These are phyloP conservation scores for Oenanthe melanoleuca DNA, from an alignment of 2,113 vertebrate species.

Conservation along the genomic window DNA sequence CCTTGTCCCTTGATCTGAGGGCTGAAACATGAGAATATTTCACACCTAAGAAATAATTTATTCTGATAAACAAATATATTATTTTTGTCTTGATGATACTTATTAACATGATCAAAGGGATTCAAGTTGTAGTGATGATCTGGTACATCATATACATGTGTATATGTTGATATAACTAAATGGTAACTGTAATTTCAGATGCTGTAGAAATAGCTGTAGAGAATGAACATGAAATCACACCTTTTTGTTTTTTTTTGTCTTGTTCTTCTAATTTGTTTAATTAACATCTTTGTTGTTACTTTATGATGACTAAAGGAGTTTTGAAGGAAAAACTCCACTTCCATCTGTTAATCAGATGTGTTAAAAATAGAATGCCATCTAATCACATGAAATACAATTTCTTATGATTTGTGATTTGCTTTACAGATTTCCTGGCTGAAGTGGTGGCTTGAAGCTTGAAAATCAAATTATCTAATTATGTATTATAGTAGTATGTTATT, in stretches of 20 bases:
- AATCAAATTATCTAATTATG: background rate
- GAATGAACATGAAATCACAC: background rate
- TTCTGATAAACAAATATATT: background rate
- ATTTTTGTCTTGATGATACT: background rate
- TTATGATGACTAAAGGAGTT: conserved; percentile 23
- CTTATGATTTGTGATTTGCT: conserved; percentile 15
- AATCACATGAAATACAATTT: conserved; percentile 10
- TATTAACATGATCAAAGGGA: background rate
- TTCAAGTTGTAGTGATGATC: background rate
- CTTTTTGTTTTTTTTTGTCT: background rate
- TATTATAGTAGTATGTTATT: background rate
- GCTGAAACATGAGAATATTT: background rate
- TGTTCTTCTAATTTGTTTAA: background rate
- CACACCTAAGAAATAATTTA: background rate
- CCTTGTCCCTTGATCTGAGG: background rate
- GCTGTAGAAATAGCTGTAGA: background rate
- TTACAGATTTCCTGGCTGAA: conserved; percentile 33
- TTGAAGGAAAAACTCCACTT: background rate
- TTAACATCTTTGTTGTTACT: background rate
- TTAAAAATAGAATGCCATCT: conserved; percentile 19
- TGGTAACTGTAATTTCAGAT: background rate
- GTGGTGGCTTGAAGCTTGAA: conserved; percentile 3
- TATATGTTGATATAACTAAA: background rate
- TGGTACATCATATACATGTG: background rate
- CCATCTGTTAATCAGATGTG: conserved; percentile 21